Base-by-base conservation (phyloP, 30 jellyfish, hydroid and myxozoan species). In the Hydractinia symbiolongicarpus region DNA sequence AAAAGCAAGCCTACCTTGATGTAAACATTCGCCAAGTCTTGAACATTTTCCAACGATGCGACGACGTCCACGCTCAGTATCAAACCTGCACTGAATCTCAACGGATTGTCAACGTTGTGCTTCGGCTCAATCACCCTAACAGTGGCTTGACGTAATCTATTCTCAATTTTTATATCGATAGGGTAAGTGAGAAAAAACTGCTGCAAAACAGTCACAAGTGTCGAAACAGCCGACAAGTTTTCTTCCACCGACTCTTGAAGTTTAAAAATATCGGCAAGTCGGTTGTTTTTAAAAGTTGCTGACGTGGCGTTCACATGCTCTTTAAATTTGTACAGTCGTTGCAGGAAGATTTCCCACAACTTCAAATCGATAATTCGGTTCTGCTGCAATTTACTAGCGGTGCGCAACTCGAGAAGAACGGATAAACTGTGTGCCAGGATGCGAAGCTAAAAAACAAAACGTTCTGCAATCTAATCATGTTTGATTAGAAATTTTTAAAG, bases 61-160 rank as follows among this genome's bases (percentile, higher is more conserved):
- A 86, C 94, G 8, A 90, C 77, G 53, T 74, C 68, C 50, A 90
- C 84, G 11, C 95, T 90, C 16, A 90, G 88, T 8, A 86, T 82
- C 19, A 90, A 76, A 16, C 97, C 97, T 52, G 97, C 94, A 4
- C 96, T 84, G 78, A 90, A 90, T 50, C 83, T 58, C 40, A 85
- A 54, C n/a, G 91, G 91, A 17, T 86, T 82, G 79, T 90, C 97
- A 6, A 93, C 75, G 61, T 61, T 72, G 17, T 86, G 78, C 53
- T 58, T 53, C 6, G 97, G 97, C 60, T 90, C 97, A 7, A 60
- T 78, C 21, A 90, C 77, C 7, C 60, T 67, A 8, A 91, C 96
- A 9, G 73, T 61, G 7, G 81, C 66, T 44, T 78, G 95, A 13
- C 96, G 79, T 64, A 90, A 86, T 19, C 96, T 90, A 70, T 90